Conservation (phyloP, 1,140 invertebrate species). For the Panagrolaimus sp. region DNA sequence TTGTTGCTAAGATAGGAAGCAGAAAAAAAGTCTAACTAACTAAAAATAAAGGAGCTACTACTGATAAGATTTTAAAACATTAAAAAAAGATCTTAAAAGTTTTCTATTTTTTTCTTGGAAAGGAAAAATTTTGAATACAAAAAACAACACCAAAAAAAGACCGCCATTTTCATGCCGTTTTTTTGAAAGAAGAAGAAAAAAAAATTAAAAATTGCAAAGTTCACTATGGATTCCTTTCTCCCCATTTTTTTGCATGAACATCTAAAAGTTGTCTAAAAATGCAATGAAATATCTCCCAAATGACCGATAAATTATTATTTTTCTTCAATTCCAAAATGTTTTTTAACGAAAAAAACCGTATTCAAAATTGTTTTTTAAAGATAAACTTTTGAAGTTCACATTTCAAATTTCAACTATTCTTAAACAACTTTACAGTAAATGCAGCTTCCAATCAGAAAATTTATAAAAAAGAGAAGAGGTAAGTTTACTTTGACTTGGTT, state of each 20-base stretch:
- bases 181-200: neutral
- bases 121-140: neutral
- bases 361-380: neutral
- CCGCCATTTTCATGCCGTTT: neutral
- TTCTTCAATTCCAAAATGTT: neutral
- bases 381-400: neutral
- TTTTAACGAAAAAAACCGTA: neutral
- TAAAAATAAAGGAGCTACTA: too few species aligned
- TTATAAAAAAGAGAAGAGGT: too few species aligned
- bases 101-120: too few species aligned
- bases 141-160: neutral
- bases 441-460: too few species aligned
- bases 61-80: too few species aligned
- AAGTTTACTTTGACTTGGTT: too few species aligned
- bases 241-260: conserved; percentile 3
- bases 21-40: too few species aligned
- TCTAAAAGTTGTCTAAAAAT: conserved; percentile 1
- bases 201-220: neutral
- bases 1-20: too few species aligned
- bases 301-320: conserved; percentile 14
- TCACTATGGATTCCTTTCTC: neutral
- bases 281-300: neutral
- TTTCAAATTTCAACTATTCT: too few species aligned
- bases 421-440: too few species aligned
- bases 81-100: too few species aligned